A percentile compares a stretch with the other conserved stretches of the same genome.
Evolutionary conservation across 1,140 invertebrate species (phyloP).

Genomic region (Protaetia brevitarsis): DNA sequence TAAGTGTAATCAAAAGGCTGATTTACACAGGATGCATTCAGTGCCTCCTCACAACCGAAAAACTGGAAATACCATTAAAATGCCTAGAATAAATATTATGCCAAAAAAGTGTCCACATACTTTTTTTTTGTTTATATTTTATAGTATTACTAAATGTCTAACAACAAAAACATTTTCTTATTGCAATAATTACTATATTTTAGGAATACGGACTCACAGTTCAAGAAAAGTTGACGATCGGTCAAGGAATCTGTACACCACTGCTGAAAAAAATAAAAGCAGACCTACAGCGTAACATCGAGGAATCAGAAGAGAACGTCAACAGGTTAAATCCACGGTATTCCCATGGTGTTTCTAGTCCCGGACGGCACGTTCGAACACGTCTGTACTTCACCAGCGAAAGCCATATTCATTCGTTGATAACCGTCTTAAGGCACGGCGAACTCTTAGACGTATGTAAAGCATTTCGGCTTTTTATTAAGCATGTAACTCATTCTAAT

Average conservation of each 20-base stretch:
- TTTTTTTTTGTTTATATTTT: too few relatives aligned
- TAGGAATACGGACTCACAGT: conserved; percentile 96
- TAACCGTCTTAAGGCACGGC: conserved; percentile 94
- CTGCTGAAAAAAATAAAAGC: conserved; percentile 94
- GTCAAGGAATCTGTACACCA: conserved; percentile 96
- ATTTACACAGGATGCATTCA: too few relatives aligned
- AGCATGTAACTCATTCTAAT: neutral
- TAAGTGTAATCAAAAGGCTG: too few relatives aligned
- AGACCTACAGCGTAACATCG: conserved; percentile 91
- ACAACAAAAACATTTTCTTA: conserved; percentile 3
- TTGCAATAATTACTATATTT: conserved; percentile 29
- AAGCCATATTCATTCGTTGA: conserved; percentile 96
- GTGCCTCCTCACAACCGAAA: too few relatives aligned
- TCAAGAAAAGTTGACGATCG: conserved; percentile 95
- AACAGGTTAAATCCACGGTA: conserved; percentile 96
- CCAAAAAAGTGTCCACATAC: too few relatives aligned
- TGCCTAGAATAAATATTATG: too few relatives aligned
- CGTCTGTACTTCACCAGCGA: conserved; percentile 99
- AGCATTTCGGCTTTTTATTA: neutral
- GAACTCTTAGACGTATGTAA: conserved; percentile 80
- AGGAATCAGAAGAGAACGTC: conserved; percentile 85
- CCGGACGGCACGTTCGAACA: conserved; percentile 94
- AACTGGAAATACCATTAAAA: too few relatives aligned
- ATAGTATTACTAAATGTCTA: too few relatives aligned
- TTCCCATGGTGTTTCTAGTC: conserved; percentile 96